phyloP scores from a whole-genome alignment of 1,140 invertebrate genomes.

The Eciton burchellii region DNA sequence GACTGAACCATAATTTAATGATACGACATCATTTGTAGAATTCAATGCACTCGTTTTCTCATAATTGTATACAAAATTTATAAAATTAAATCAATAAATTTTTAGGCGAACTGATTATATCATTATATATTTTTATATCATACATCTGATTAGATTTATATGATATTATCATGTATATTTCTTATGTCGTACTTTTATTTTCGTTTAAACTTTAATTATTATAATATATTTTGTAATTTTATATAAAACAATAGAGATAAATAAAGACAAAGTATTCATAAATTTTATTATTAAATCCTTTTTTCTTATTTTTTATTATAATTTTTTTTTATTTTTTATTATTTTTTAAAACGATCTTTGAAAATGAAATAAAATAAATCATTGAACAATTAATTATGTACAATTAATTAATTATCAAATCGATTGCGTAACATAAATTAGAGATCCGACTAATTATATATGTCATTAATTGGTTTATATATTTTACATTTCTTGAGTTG shows the following conservation, averaged over 20 bases:
- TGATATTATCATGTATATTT: neutral
- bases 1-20: conserved; percentile 4
- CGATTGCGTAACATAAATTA: conserved; percentile 58
- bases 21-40: conserved; percentile 22
- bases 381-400: conserved; percentile 54
- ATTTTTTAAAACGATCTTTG: conserved; percentile 39
- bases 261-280: neutral
- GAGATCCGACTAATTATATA: conserved; percentile 56
- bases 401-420: conserved; percentile 59
- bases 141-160: conserved; percentile 1
- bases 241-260: conserved; percentile 7
- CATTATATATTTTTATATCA: neutral
- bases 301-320: conserved; percentile 41
- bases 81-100: conserved; percentile 29
- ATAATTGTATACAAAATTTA: conserved; percentile 45
- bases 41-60: conserved; percentile 3
- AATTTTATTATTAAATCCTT: conserved; percentile 22
- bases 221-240: neutral
- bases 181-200: too few species aligned
- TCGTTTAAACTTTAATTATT: neutral
- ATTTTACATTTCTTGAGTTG: conserved; percentile 11
- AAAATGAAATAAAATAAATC: conserved; percentile 50
- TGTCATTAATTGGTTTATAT: conserved; percentile 37
- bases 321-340: conserved; percentile 22
- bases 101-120: conserved; percentile 18